Conservation (phyloP, 2,113 vertebrate species). For the Sciurus niger region DNA sequence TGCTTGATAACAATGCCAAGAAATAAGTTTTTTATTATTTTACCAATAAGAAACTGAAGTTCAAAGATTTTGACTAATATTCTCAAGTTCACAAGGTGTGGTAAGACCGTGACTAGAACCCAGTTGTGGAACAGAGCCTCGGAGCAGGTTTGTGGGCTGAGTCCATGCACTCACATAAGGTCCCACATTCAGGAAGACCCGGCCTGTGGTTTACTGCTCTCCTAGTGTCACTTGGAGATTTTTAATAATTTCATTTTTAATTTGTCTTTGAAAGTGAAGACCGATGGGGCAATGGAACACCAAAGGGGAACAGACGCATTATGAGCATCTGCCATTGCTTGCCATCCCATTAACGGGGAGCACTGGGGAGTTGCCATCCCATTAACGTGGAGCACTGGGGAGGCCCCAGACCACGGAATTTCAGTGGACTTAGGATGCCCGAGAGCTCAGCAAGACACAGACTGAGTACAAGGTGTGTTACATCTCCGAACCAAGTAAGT, state of each 20-base stretch:
- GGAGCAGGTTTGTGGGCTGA: no score
- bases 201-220: not conserved
- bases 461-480: not conserved
- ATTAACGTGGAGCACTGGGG: not conserved
- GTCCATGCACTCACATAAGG: no score
- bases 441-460: not conserved
- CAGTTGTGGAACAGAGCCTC: not conserved
- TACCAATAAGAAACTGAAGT: not conserved
- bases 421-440: not conserved
- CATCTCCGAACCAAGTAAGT: not conserved
- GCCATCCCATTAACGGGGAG: not conserved
- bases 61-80: not conserved
- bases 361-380: not conserved
- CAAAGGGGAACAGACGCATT: not conserved
- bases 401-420: not conserved
- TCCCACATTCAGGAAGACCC: not conserved
- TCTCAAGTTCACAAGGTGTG: not conserved
- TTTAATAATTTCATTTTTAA: constrained; percentile 2
- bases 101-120: not conserved
- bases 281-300: accelerated
- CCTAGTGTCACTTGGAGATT: not conserved
- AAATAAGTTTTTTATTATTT: not conserved
- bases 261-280: not conserved
- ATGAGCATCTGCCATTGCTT: accelerated
- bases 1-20: not conserved